These are phyloP conservation scores for Phodopus roborovskii DNA, from an alignment of 2,113 vertebrate genomes.

Conservation along the genomic window DNA sequence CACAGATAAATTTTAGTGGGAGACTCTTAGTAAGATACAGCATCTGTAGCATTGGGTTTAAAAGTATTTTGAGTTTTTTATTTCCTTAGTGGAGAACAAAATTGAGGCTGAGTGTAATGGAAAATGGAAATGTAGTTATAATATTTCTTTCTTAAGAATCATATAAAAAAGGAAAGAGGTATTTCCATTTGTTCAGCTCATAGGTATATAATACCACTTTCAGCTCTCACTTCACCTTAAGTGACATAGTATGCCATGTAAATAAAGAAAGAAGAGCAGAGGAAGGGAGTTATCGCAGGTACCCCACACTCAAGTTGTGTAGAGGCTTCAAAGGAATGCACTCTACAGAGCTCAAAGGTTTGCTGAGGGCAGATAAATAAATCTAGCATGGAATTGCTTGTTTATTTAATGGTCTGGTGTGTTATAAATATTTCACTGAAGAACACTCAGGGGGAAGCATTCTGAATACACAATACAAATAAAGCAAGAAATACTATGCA, in stretches of 20 bases:
- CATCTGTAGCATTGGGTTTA: neutral
- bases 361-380: slow-evolving; percentile 50
- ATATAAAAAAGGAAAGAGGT: neutral
- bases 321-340: slow-evolving; percentile 44
- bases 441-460: neutral
- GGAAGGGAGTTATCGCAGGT: neutral
- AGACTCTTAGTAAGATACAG: neutral
- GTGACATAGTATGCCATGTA: neutral
- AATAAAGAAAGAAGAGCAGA: neutral
- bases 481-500: neutral
- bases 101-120: neutral
- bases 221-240: neutral
- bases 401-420: slow-evolving; percentile 60
- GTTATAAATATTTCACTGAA: slow-evolving; percentile 75
- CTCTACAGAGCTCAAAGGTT: slow-evolving; percentile 43
- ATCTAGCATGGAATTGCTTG: slow-evolving; percentile 24
- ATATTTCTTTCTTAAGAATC: neutral
- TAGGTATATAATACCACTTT: neutral
- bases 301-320: neutral
- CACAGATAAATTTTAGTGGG: neutral
- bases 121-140: neutral
- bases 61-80: neutral
- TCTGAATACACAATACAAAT: slow-evolving; percentile 66
- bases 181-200: neutral
- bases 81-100: neutral